Evolutionary conservation across 1,140 invertebrate genomes (phyloP).

Genomic region (Caenorhabditis elegans): WBcel235 BX284602.5:7727001-7727500

Average conservation of each 20-base stretch:
- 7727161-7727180: slow-evolving; percentile 14
- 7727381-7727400: slow-evolving; percentile 18
- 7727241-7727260: slow-evolving; percentile 37
- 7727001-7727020: too few species aligned
- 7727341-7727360: slow-evolving; percentile 38
- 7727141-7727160: slow-evolving; percentile 44
- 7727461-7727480: neutral
- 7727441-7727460: slow-evolving; percentile 48
- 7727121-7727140: slow-evolving; percentile 26
- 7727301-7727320: neutral
- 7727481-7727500: slow-evolving; percentile 43
- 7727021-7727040: too few species aligned
- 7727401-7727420: slow-evolving; percentile 38
- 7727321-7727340: slow-evolving; percentile 19
- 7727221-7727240: neutral
- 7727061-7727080: slow-evolving; percentile 20
- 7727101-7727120: neutral
- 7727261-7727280: slow-evolving; percentile 39
- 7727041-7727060: too few species aligned
- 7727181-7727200: slow-evolving; percentile 39
- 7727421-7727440: slow-evolving; percentile 47
- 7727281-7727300: slow-evolving; percentile 1
- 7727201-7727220: neutral
- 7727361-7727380: neutral
- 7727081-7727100: slow-evolving; percentile 29